Base-by-base conservation (phyloP, 92 coral and sea anemone genomes). In the Hydrozoanthus gracilis region DNA sequence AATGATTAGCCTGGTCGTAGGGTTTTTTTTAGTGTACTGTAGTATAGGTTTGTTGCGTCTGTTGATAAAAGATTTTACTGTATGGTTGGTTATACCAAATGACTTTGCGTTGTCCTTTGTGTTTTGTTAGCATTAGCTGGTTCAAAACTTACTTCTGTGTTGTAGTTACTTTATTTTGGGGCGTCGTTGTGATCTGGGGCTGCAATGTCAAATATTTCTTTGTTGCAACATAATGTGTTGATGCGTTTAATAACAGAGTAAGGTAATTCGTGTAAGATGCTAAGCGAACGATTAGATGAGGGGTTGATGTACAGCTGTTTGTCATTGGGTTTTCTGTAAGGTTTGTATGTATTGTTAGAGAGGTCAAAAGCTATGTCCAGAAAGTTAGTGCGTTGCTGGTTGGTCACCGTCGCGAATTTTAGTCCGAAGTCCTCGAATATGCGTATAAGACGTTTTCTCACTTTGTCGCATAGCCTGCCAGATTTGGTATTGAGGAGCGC, bases 201-300 rank as follows among this genome's bases (percentile, higher is more conserved):
- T 7, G 82, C 82, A 51, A 17, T 27, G 17, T 86, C 73, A n/a
- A n/a, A n/a, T n/a, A n/a, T n/a, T n/a, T n/a, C n/a, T n/a, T n/a
- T n/a, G n/a, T n/a, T n/a, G n/a, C 88, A 84, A 18, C 80, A 84
- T 71, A 72, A 35, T 72, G 46, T 72, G 79, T 84, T 84, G 17
- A 72, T 83, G 15, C 87, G 87, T 83, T 83, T 83, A 79, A 70
- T 83, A 67, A 83, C 71, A 61, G 82, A 83, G n/a, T n/a, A n/a
- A n/a, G n/a, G n/a, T n/a, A n/a, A n/a, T n/a, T n/a, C n/a, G n/a
- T n/a, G n/a, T n/a, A 54, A 0, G 69, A 83, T 83, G 64, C 6
- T 14, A 48, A 79, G 87, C 52, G 87, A 79, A 68, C 47, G 87
- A 69, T 50, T 83, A 4, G 87, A 83, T 8, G 20, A 50, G 3